Base-by-base conservation (phyloP, 30 jellyfish, hydroid and myxozoan genomes). In the Clytia hemisphaerica region DNA sequence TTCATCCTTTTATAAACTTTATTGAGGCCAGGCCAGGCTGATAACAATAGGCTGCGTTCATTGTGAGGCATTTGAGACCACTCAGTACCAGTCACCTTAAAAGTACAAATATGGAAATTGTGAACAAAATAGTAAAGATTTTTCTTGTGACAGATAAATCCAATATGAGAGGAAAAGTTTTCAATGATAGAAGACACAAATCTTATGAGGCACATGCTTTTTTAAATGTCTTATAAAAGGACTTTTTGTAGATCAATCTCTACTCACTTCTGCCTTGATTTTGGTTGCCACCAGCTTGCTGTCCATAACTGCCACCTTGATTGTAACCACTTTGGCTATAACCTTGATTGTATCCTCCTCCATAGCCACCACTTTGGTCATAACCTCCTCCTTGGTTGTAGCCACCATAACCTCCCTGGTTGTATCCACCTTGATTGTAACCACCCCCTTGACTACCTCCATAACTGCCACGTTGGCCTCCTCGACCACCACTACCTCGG, bases 401-500 rank as follows among this genome's bases (percentile, higher is more conserved):
- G 34, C 70, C 73, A 6, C 78, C 78, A 65, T 65, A 57, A 22
- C 44, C 25, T 22, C 30, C 30, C 33, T 57, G 70, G 7, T 45
- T 45, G 16, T 31, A 37, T 27, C 76, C 90, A 16, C 92, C 91
- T 21, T 19, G 12, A 1, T 69, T 16, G 30, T 40, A 19, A 31
- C 80, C 48, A 19, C 33, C 32, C 1, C 61, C 76, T 3, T 57
- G 78, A 61, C 25, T 15, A 24, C 83, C 92, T 14, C 87, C 88
- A 0, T 57, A 66, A 14, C 73, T 44, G 33, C 72, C 75, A 15
- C 85, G 27, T 4, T 71, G 80, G n/a, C 53, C 67, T 19, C 80
- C 71, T 4, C 85, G 49, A 3, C 92, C 91, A 2, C 95, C 91
- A n/a, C 95, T 76, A 24, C 80, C 79, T n/a, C 77, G 68, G 24